Evolutionary conservation across 1,140 invertebrate genomes (phyloP).

Genomic region (Drosophila subobscura): DNA sequence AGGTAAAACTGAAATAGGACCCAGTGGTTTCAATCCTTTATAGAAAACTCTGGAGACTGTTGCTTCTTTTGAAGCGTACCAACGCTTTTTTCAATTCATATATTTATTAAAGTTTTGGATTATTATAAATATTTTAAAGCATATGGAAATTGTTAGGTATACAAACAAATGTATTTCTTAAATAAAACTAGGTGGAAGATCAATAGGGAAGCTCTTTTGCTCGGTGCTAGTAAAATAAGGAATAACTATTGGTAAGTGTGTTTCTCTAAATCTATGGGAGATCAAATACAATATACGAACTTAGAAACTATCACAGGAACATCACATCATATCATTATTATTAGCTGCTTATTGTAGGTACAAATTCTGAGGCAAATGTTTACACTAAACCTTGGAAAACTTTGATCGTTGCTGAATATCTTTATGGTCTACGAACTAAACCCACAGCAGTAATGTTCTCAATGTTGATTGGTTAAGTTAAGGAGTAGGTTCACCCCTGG

Average conservation of each 20-base stretch:
- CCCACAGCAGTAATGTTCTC: constrained; percentile 70
- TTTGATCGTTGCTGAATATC: constrained; percentile 35
- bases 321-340: constrained; percentile 66
- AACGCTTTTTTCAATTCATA: constrained; percentile 2
- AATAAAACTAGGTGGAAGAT: constrained; percentile 57
- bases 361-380: constrained; percentile 48
- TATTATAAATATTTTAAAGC: constrained; percentile 25
- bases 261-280: constrained; percentile 55
- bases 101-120: constrained; percentile 4
- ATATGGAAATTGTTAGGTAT: constrained; percentile 18
- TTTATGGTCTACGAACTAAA: constrained; percentile 41
- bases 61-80: too few species aligned
- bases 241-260: constrained; percentile 26
- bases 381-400: constrained; percentile 64
- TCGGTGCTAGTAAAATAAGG: constrained; percentile 36
- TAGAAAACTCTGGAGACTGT: too few species aligned
- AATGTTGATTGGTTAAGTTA: constrained; percentile 36
- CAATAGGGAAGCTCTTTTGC: constrained; percentile 53
- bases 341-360: constrained; percentile 21
- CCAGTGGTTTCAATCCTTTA: too few species aligned
- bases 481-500: not conserved
- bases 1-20: too few species aligned
- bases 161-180: constrained; percentile 3
- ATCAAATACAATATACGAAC: constrained; percentile 66
- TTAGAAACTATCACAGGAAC: constrained; percentile 81